Conservation (phyloP, 2,113 vertebrate species). For the Tor tambroides region DNA sequence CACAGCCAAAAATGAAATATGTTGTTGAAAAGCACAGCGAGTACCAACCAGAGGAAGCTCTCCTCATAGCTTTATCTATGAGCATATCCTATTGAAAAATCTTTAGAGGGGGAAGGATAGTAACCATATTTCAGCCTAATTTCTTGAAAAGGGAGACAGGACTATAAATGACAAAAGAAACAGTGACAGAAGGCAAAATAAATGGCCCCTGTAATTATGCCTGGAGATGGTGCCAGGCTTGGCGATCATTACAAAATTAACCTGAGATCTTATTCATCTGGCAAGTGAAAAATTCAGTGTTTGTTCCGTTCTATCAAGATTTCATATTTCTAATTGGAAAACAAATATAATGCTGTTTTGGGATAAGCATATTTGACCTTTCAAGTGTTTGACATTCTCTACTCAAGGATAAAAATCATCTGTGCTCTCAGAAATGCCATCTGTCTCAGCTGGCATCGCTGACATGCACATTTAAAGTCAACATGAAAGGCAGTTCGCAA, state of each 20-base stretch:
- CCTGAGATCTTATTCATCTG: conserved; percentile 60
- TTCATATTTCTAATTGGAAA: conserved; percentile 43
- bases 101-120: background rate
- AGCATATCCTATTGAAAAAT: background rate
- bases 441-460: background rate
- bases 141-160: conserved; percentile 60
- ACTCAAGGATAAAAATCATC: background rate
- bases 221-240: conserved; percentile 57
- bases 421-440: background rate
- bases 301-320: conserved; percentile 48
- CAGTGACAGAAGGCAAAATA: conserved; percentile 63
- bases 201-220: conserved; percentile 69
- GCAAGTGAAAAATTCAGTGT: conserved; percentile 41
- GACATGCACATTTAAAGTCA: background rate
- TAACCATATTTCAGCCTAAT: conserved; percentile 56
- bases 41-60: conserved; percentile 16
- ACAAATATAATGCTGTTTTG: conserved; percentile 10
- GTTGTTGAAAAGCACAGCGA: background rate
- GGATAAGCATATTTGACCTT: background rate
- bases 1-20: background rate
- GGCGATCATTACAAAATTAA: conserved; percentile 72
- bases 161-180: conserved; percentile 61
- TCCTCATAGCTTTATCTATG: background rate
- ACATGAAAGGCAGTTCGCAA: background rate
- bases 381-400: background rate